Evolutionary conservation across 1,140 invertebrate genomes (phyloP).

Genomic region (Cotesia glomerata): DNA sequence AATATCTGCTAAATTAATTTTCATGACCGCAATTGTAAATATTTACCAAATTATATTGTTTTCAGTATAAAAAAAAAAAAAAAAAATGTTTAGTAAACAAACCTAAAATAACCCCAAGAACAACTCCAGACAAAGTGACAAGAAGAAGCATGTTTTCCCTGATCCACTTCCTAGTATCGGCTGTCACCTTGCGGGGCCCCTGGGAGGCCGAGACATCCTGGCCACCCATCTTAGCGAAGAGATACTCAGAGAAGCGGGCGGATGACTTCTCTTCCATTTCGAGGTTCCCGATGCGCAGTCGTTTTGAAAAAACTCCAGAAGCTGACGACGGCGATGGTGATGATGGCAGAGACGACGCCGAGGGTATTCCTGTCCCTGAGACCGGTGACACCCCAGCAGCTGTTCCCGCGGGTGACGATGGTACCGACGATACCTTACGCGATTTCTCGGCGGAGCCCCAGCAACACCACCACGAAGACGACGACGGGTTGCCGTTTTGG

Average conservation of each 20-base stretch:
- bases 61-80: slow-evolving; percentile 13
- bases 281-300: slow-evolving; percentile 32
- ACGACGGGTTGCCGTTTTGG: slow-evolving; percentile 64
- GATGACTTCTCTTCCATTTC: slow-evolving; percentile 63
- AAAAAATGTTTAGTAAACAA: slow-evolving; percentile 44
- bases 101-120: slow-evolving; percentile 76
- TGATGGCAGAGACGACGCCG: no score
- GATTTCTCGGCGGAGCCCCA: slow-evolving; percentile 60
- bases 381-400: slow-evolving; percentile 31
- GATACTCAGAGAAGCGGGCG: slow-evolving; percentile 73
- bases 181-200: slow-evolving; percentile 70
- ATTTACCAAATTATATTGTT: no score
- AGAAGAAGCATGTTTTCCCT: slow-evolving; percentile 78
- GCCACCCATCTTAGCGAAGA: slow-evolving; percentile 77
- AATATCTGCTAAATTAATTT: no score
- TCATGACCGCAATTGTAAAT: no score
- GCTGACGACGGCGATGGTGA: background rate
- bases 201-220: slow-evolving; percentile 66
- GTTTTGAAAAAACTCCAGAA: background rate
- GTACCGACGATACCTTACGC: slow-evolving; percentile 52
- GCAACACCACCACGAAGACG: slow-evolving; percentile 53
- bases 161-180: slow-evolving; percentile 70
- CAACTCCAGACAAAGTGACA: slow-evolving; percentile 77
- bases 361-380: no score
- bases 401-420: slow-evolving; percentile 46